Evolutionary conservation across 1,140 invertebrate species (phyloP), one percentile per base, ranked within the genome.

Genomic region (Campodea augens): DNA sequence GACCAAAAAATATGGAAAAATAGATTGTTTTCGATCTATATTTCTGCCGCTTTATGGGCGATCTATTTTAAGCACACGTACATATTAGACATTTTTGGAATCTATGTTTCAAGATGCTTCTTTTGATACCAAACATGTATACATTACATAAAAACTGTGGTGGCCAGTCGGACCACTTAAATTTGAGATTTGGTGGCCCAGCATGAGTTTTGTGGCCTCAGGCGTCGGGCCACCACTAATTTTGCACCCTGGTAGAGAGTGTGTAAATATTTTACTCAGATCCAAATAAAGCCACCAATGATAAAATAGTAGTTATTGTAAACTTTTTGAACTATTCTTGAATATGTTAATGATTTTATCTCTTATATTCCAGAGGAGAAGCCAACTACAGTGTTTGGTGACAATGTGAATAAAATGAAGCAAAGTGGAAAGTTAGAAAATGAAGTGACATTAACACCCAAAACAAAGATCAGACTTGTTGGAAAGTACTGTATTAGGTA

Each of bases 401-500:
- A 75, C 47, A 75, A 76, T 4, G 77, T 77, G 58, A 59, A 58
- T n/a, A n/a, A n/a, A n/a, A 77, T 84, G 66, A 67, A 68, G 53
- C 61, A 69, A 38, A 59, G 73, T 52, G 75, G 77, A 3, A 54
- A 65, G 42, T 71, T 84, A 18, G 60, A 59, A 4, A 74, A 75
- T 48, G 59, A 68, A 22, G 69, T 74, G 12, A 72, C 81, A 54
- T 66, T 89, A 5, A 63, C 72, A 45, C 69, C 71, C 4, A 70
- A 77, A 38, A 84, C 79, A 1, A 66, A 62, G 49, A 70, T 88
- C 42, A 73, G 79, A 53, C 60, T 87, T 19, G 51, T 82, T 24
- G 66, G 82, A 45, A 73, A 69, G 42, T 77, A 82, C 59, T 73
- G 74, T 49, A 41, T 81, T 32, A 71, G 75, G 74, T 77, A 60